Conservation (phyloP, 1,140 invertebrate genomes). For the Bombus ignitus region DNA sequence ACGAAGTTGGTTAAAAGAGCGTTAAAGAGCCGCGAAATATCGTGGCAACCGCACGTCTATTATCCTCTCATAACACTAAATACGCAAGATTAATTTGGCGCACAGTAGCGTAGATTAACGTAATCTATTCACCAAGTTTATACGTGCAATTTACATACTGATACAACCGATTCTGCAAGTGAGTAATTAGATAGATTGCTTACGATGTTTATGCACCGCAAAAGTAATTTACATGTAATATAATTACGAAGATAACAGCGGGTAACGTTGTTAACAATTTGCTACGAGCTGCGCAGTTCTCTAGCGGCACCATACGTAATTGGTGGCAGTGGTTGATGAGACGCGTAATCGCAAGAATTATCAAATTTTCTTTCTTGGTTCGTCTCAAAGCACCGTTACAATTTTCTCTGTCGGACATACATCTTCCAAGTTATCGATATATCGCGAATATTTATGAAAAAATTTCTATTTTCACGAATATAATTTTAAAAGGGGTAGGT, state of each 20-base stretch:
- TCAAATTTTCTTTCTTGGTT: not conserved
- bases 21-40: not conserved
- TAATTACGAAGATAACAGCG: not conserved
- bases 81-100: not conserved
- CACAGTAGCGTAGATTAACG: not conserved
- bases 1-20: not conserved
- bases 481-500: no score
- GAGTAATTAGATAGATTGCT: not conserved
- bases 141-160: conserved; percentile 1
- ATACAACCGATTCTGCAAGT: not conserved
- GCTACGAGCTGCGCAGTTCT: not conserved
- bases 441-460: no score
- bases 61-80: not conserved
- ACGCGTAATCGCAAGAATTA: not conserved
- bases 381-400: no score
- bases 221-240: not conserved
- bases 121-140: not conserved
- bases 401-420: fast-evolving
- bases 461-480: no score
- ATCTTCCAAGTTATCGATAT: no score
- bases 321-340: not conserved
- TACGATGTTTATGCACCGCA: not conserved
- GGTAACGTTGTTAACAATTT: not conserved
- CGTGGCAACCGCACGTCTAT: not conserved
- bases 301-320: not conserved